Conservation (phyloP, 1,140 invertebrate genomes). For the Centruroides sculpturatus region DNA sequence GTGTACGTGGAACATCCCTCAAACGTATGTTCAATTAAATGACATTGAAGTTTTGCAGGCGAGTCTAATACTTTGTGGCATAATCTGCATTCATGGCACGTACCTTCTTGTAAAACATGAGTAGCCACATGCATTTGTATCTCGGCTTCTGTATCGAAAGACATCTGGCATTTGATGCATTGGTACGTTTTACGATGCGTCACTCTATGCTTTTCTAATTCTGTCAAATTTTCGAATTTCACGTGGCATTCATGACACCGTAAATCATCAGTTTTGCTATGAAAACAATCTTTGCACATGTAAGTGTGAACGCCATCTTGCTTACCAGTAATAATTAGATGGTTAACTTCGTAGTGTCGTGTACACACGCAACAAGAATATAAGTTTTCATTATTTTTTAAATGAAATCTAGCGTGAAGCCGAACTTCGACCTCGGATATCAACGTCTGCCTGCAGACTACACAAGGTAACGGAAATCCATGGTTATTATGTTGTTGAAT, state of each 20-base stretch:
- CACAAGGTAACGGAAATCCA: slow-evolving; percentile 57
- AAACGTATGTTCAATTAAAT: slow-evolving; percentile 85
- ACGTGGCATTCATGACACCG: slow-evolving; percentile 41
- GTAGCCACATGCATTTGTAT: slow-evolving; percentile 46
- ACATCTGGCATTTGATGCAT: slow-evolving; percentile 53
- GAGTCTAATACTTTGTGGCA: slow-evolving; percentile 51
- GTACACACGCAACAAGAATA: slow-evolving; percentile 42
- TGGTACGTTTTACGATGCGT: slow-evolving; percentile 41
- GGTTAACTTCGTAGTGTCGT: slow-evolving; percentile 29
- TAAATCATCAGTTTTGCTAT: slow-evolving; percentile 24
- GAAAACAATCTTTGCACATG: slow-evolving; percentile 48
- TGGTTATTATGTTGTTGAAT: slow-evolving; percentile 42
- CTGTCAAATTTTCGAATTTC: slow-evolving; percentile 38
- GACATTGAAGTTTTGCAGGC: slow-evolving; percentile 65
- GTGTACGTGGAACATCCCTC: slow-evolving; percentile 62
- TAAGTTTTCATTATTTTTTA: slow-evolving; percentile 32
- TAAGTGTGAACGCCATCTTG: slow-evolving; percentile 24
- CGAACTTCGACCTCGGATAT: slow-evolving; percentile 76
- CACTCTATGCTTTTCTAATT: slow-evolving; percentile 39
- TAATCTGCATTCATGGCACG: slow-evolving; percentile 51
- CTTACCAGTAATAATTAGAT: slow-evolving; percentile 23
- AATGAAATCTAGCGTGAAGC: slow-evolving; percentile 67
- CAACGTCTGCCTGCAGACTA: slow-evolving; percentile 75
- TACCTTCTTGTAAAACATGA: slow-evolving; percentile 39
- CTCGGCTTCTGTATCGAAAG: slow-evolving; percentile 48